These are phyloP conservation scores for Etheostoma perlongum DNA, from an alignment of 2,797 vertebrate genomes.

Conservation along the genomic window DNA sequence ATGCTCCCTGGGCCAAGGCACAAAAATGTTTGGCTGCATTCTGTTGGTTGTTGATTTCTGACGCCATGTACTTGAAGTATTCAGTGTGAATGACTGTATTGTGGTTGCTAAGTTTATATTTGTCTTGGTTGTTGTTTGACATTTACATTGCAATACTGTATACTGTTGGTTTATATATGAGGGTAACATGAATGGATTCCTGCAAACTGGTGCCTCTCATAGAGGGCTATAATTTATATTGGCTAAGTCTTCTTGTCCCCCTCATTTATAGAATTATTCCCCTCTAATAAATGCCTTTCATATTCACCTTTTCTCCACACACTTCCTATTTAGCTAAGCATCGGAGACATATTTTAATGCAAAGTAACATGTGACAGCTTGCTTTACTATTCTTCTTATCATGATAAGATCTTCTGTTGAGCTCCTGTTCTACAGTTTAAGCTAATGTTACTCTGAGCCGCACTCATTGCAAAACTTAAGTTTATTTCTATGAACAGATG, in stretches of 20 bases:
- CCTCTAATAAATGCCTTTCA: slow-evolving; percentile 7
- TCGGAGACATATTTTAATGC: slow-evolving; percentile 37
- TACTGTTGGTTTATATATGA: neutral
- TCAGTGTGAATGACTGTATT: neutral
- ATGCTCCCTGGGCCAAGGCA: neutral
- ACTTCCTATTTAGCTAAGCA: slow-evolving; percentile 17
- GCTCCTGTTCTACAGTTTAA: slow-evolving; percentile 35
- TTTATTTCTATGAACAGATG: slow-evolving; percentile 38
- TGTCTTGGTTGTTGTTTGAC: slow-evolving; percentile 4
- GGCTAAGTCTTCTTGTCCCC: neutral
- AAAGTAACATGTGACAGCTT: slow-evolving; percentile 30
- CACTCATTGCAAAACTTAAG: slow-evolving; percentile 26
- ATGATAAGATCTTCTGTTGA: slow-evolving; percentile 63
- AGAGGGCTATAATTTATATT: neutral
- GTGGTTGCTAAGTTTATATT: neutral
- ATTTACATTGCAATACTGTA: neutral
- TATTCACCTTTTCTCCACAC: slow-evolving; percentile 7
- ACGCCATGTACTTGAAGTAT: slow-evolving; percentile 1
- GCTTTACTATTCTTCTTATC: slow-evolving; percentile 42
- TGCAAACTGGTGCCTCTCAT: neutral
- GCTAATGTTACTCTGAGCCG: slow-evolving; percentile 6
- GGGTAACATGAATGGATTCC: neutral
- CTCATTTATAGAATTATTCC: neutral
- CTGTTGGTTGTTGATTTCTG: neutral
- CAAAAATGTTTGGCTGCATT: neutral